Evolutionary conservation across 2,888 invertebrate genomes (phyloP), one percentile per base, ranked within the genome.

Genomic region (Cyclophora punctaria): DNA sequence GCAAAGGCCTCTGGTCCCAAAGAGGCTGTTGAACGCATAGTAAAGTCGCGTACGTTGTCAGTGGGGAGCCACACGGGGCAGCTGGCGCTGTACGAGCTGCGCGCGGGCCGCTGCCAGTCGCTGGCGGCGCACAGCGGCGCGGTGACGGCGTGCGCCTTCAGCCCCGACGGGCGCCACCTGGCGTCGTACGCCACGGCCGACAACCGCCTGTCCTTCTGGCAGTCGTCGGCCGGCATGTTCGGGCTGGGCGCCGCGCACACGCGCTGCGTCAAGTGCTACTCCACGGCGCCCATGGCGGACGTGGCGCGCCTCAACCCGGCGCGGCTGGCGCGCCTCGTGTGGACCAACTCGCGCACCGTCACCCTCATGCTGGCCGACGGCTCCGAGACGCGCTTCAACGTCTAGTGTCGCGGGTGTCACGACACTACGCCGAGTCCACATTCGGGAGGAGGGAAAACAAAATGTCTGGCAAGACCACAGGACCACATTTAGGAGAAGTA

Each of bases 171-270:
- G 20, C 97, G 99, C 71, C 98, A 95, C 80, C 91, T 99, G 60
- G 98, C 98, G 44, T 98, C 98, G 35, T 99, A 98, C 84, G 96
- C 98, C 44, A 96, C 96, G 64, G 90, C 92, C 5, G 99, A 99
- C 80, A 98, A 98, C 82, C 93, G 97, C 62, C 91, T 99, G 49
- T 97, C 96, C 63, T 99, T 99, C 88, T 99, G 99, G 99, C 99
- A 99, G 92, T 98, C 98, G 60, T 93, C 93, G 54, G 92, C 96
- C 75, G 95, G 96, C 48, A 95, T 99, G 93, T 98, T 99, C 88
- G 99, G 98, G 0, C 90, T 99, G 68, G 99, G 99, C 7, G 97
- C 98, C 62, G 96, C 97, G 3, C 98, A 98, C 84, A 98, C 98
- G 0, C 94, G 96, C 53, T 98, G 98, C 84, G 94, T 98, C 44